Evolutionary conservation across 2,797 vertebrate species (phyloP).

Genomic region (Gallirallus australis): DNA sequence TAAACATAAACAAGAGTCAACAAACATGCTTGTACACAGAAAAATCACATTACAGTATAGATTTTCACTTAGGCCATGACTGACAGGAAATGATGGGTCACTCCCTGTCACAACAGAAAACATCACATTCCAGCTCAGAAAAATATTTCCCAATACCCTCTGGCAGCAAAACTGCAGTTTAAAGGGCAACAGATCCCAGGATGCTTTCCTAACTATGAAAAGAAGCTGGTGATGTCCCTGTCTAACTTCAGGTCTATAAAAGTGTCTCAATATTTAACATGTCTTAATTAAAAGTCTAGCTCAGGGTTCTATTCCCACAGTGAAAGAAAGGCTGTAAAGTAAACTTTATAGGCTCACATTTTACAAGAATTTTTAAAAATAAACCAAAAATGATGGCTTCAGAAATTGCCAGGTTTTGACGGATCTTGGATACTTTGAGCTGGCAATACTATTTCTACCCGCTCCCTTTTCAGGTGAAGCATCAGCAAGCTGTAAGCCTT

Average conservation of each 20-base stretch:
- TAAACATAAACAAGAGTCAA: neutral
- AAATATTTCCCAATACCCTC: neutral
- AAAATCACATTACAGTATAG: accelerated
- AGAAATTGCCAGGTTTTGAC: neutral
- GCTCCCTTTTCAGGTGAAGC: neutral
- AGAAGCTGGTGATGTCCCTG: neutral
- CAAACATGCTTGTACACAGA: neutral
- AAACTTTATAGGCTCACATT: neutral
- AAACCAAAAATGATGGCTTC: neutral
- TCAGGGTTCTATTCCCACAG: neutral
- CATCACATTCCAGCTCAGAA: neutral
- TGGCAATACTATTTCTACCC: neutral
- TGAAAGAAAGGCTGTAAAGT: neutral
- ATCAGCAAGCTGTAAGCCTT: neutral
- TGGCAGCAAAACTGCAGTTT: neutral
- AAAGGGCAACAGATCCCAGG: constrained; percentile 1
- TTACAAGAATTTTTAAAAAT: neutral
- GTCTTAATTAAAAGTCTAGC: neutral
- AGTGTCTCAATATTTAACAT: neutral
- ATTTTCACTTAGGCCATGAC: neutral
- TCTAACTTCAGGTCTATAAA: neutral
- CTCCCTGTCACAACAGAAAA: neutral
- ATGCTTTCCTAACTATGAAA: neutral
- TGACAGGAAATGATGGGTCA: neutral
- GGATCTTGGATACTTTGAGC: neutral